Percentiles rank a stretch among this genome's conserved stretches.
These are phyloP conservation scores for Picathartes gymnocephalus DNA, from an alignment of 2,113 vertebrate genomes.

Conservation along the genomic window DNA sequence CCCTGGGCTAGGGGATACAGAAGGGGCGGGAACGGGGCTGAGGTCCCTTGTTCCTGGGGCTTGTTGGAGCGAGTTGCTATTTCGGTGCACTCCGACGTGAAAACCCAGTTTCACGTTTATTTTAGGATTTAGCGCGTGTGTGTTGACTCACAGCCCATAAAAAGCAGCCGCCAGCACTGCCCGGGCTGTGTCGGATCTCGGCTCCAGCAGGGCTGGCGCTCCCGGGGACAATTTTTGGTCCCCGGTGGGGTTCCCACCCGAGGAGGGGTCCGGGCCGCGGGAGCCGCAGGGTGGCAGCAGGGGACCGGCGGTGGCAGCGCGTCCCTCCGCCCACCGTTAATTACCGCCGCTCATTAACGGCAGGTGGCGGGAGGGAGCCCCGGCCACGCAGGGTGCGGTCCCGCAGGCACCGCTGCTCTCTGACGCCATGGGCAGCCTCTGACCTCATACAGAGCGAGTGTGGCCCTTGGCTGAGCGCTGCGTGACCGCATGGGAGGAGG, in stretches of 20 bases:
- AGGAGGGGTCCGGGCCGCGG: not conserved
- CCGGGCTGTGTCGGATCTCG: not conserved
- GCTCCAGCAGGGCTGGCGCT: not conserved
- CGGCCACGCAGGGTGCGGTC: not conserved
- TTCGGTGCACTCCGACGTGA: not conserved
- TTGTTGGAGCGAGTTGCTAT: rapidly evolving
- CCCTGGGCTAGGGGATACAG: rapidly evolving
- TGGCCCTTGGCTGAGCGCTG: rapidly evolving
- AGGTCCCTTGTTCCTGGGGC: rapidly evolving
- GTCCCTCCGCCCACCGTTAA: not conserved
- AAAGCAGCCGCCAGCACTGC: not conserved
- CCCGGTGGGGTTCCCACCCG: not conserved
- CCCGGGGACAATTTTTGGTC: not conserved
- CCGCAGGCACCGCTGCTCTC: not conserved
- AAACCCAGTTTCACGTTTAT: not conserved
- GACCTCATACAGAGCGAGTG: not conserved
- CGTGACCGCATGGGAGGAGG: not conserved
- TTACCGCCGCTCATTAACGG: not conserved
- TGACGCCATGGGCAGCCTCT: not conserved
- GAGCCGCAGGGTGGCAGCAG: not conserved
- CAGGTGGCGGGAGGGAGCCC: not conserved
- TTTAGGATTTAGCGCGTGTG: not conserved
- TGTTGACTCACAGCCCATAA: not conserved
- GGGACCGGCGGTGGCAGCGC: not conserved
- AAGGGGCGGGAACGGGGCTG: not conserved